Base-by-base conservation (phyloP, 2,888 invertebrate genomes). In the Cheilosia urbana region DNA sequence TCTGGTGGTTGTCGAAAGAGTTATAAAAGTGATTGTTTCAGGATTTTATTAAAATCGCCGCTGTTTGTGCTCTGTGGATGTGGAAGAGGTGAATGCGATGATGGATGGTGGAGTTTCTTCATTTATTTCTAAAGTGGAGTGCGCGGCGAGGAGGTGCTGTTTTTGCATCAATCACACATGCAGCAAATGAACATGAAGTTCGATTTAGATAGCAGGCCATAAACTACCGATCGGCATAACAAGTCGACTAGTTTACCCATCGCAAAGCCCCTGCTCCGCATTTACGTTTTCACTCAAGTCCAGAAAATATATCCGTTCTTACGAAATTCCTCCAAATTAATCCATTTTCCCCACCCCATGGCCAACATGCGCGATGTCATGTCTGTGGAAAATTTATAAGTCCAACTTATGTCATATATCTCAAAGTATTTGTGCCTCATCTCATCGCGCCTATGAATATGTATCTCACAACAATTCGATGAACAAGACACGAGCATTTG, bases 401-500 rank as follows among this genome's bases (percentile, higher is more conserved):
- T 51, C 34, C 65, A 51, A 37, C 65, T 37, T 49, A 49, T 63
- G 49, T 37, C 37, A 65, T 65, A 37, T n/a, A 6, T 37, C 51
- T 51, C 19, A 47, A 11, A 47, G 47, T 47, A n/a, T 47, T 19
- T 47, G 37, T 37, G 37, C 37, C 47, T 45, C 45, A n/a, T 17
- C 17, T 45, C 34, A 34, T 55, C 30, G 30, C 57, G 30, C 51
- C 34, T 62, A 83, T 68, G 49, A 78, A 73, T 78, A 62, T 68
- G 49, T 57, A 73, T 57, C 42, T 40, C 27, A 53, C 62, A 73
- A 69, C 42, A 79, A 53, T 80, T 45, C 55, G 40, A 58, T 84
- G 60, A 80, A 71, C 75, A 76, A 81, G 76, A 76, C 85, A 81
- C 85, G 71, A 85, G 81, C 85, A 85, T 85, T 77, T 63, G 49